These are phyloP conservation scores for Passer domesticus DNA, from an alignment of 2,113 vertebrate species.

Conservation along the genomic window DNA sequence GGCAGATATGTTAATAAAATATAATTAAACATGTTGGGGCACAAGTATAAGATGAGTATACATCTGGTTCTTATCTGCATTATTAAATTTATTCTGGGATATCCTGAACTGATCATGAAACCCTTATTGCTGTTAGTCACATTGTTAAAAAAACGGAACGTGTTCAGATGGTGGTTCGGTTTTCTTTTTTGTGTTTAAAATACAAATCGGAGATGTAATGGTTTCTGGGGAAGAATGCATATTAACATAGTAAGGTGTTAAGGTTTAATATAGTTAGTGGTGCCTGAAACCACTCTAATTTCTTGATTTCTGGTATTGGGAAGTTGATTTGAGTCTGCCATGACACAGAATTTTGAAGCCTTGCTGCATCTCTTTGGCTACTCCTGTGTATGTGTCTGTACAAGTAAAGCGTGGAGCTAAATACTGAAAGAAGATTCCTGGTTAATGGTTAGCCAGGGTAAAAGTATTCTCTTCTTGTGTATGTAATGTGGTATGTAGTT, in stretches of 20 bases:
- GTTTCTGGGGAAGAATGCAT: background rate
- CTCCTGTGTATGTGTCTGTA: background rate
- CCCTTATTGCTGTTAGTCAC: background rate
- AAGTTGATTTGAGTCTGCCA: background rate
- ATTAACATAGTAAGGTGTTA: background rate
- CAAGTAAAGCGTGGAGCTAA: background rate
- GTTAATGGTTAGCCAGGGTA: background rate
- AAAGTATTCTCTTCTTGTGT: background rate
- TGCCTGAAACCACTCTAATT: background rate
- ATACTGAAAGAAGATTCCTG: background rate
- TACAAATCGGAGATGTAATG: background rate
- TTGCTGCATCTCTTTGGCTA: background rate
- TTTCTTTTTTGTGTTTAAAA: background rate
- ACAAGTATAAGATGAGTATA: background rate
- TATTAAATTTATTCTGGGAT: background rate
- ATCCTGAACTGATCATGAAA: background rate
- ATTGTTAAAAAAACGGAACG: background rate
- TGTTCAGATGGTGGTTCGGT: background rate
- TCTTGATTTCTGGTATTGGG: background rate
- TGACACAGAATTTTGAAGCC: background rate
- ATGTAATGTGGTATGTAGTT: background rate
- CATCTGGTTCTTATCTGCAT: background rate
- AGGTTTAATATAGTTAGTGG: background rate
- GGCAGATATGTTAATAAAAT: constrained; percentile 65
- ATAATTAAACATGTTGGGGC: constrained; percentile 55